Evolutionary conservation across 2,888 invertebrate genomes (phyloP).

Genomic region (Melanophora roralis): DNA sequence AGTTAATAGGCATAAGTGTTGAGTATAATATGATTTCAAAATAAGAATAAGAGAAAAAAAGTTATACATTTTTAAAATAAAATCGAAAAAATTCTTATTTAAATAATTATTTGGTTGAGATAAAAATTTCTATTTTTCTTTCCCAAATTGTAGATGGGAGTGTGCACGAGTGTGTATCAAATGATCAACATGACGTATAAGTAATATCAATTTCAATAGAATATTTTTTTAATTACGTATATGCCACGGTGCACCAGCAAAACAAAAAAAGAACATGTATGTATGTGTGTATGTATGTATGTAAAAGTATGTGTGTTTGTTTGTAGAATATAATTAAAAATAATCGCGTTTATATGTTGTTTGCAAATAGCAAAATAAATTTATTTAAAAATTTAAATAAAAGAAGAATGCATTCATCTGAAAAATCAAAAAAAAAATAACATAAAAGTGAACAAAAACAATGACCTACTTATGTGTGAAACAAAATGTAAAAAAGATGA

Average conservation of each 20-base stretch:
- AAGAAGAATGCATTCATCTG: neutral
- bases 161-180: neutral
- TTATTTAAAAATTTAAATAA: neutral
- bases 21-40: too few relatives aligned
- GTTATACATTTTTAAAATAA: too few relatives aligned
- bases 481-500: neutral
- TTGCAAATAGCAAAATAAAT: too few relatives aligned
- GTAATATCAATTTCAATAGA: constrained; percentile 13
- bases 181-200: constrained; percentile 22
- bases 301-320: too few relatives aligned
- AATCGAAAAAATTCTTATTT: too few relatives aligned
- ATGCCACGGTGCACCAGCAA: neutral
- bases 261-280: neutral
- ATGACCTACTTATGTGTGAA: constrained; percentile 15
- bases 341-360: too few relatives aligned
- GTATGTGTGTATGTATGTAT: too few relatives aligned
- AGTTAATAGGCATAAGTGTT: too few relatives aligned
- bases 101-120: neutral
- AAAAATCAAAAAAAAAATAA: neutral
- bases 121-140: too few relatives aligned
- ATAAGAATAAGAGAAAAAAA: too few relatives aligned
- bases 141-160: neutral
- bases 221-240: constrained; percentile 1
- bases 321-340: too few relatives aligned
- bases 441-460: neutral